phyloP scores from a whole-genome alignment of 1,140 invertebrate species.

The Heterodera carotae region DNA sequence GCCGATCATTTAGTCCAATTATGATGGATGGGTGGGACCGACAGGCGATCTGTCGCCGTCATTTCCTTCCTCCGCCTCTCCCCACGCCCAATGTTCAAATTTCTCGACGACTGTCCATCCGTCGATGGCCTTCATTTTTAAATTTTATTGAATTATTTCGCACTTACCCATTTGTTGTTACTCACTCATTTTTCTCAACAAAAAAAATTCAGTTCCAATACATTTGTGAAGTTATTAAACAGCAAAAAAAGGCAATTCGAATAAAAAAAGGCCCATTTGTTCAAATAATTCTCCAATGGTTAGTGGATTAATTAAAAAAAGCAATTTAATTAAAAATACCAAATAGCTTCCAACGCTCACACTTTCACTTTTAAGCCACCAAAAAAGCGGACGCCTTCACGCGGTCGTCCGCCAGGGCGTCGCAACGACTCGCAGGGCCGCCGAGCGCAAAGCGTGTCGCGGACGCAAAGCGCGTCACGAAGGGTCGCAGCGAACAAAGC shows the following conservation, averaged over 20 bases:
- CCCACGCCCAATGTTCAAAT: background rate
- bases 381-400: conserved; percentile 20
- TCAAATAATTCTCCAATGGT: background rate
- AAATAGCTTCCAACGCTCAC: no score
- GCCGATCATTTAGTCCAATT: background rate
- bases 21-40: background rate
- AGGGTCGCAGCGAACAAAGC: background rate
- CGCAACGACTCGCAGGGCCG: conserved; percentile 6
- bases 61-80: background rate
- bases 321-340: no score
- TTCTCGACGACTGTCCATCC: background rate
- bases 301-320: background rate
- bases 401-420: conserved; percentile 11
- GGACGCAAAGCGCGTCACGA: conserved; percentile 1
- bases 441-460: conserved; percentile 5
- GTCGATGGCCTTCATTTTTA: background rate
- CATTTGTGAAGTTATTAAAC: no score
- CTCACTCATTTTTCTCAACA: background rate
- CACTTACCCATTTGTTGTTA: background rate
- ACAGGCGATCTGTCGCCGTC: background rate
- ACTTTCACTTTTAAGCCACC: background rate
- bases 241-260: background rate
- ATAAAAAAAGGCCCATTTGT: background rate
- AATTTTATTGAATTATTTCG: background rate
- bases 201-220: no score